Evolutionary conservation across 1,140 invertebrate genomes (phyloP), one percentile per base, ranked within the genome.

Genomic region (Tetranychus urticae): DNA sequence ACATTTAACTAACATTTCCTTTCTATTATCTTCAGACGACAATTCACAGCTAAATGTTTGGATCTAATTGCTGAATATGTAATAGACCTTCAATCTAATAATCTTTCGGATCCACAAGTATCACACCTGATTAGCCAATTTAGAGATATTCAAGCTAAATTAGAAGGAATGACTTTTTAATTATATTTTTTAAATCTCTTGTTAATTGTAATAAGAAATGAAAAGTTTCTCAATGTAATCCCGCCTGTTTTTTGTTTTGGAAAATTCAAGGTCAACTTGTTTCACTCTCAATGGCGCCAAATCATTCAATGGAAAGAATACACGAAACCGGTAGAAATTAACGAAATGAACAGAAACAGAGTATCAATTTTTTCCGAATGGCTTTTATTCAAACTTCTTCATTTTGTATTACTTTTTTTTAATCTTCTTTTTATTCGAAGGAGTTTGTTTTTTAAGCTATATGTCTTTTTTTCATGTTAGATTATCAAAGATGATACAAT

Each of bases 41-140:
- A 66, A 7, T 73, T 74, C 58, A 66, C 66, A 12, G 70, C 69
- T 12, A 64, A 67, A 34, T 70, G 70, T 62, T 63, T 72, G 34
- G 72, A 74, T 66, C 66, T 67, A 6, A 64, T 74, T 14, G 68
- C 72, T 12, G 66, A 66, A 50, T 74, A 75, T 61, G 60, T 74
- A 37, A 68, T 74, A n/a, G 73, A 74, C 58, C 65, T 74, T 33
- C 70, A 73, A 63, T 66, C 73, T 5, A 71, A 70, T 64, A 69
- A 67, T 37, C 64, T 59, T 47, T 62, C 67, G 7, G 70, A 71
- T 52, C 61, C 58, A 34, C 63, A 61, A 37, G 67, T 71, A 12
- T 56, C 61, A 1, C 57, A 59, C 34, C 65, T 74, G 0, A 65
- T 69, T 1, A 50, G 39, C 10, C 60, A 68, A 34, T 73, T 72